These are phyloP conservation scores for Therioaphis trifolii DNA, from an alignment of 2,888 invertebrate genomes.

Conservation along the genomic window DNA sequence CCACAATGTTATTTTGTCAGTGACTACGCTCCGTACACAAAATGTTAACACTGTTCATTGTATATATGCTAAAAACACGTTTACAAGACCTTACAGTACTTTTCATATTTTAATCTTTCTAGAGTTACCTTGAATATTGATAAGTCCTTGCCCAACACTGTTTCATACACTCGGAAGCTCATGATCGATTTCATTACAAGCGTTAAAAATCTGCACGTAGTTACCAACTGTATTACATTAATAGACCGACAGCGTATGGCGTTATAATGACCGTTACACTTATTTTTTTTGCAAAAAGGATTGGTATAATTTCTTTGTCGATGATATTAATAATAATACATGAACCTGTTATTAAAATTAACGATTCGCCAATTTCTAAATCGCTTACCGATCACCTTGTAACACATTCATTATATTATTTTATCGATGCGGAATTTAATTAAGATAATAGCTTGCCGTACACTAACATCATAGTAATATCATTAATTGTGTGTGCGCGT, in stretches of 20 bases:
- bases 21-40: too few species aligned
- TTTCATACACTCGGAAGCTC: conserved; percentile 21
- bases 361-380: conserved; percentile 58
- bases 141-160: conserved; percentile 26
- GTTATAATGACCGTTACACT: conserved; percentile 17
- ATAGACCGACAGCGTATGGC: too few species aligned
- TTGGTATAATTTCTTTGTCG: conserved; percentile 20
- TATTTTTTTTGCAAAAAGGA: conserved; percentile 16
- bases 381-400: conserved; percentile 57
- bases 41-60: neutral
- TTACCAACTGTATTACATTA: too few species aligned
- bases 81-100: conserved; percentile 20
- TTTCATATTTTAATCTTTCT: neutral
- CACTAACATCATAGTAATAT: neutral
- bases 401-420: conserved; percentile 32
- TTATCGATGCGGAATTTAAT: conserved; percentile 50
- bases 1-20: too few species aligned
- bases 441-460: conserved; percentile 39
- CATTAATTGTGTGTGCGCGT: neutral
- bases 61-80: conserved; percentile 8
- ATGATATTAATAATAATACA: conserved; percentile 20
- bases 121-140: conserved; percentile 19
- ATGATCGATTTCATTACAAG: too few species aligned
- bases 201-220: too few species aligned
- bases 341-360: conserved; percentile 44